Base-by-base conservation (phyloP, 2,113 vertebrate genomes). In the Hemibagrus wyckioides region DNA sequence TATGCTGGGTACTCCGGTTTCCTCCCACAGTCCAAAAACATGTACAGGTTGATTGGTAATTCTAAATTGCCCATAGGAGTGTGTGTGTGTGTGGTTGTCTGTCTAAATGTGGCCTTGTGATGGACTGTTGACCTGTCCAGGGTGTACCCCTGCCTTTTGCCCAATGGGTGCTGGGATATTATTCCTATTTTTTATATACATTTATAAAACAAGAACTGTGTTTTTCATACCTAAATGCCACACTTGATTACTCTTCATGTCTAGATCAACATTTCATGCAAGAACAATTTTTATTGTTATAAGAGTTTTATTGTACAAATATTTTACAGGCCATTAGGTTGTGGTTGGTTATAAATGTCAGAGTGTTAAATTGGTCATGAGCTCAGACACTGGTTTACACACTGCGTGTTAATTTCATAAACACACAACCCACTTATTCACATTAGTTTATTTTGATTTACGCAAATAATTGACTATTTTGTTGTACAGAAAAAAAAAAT, bases 251-350 rank as follows among this genome's bases (percentile, higher is more conserved):
- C 33, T 50, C 28, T 77, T 77, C 48, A 82, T 41, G 21, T 6
- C 13, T 17, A 67, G 15, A 67, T 21, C 11, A 50, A 33, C 3
- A 36, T 71, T 50, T 54, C 54, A 50, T 36, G 30, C 48, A 71
- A 67, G 44, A 83, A 69, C 44, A 69, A 67, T 54, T 83, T 83
- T n/a, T n/a, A n/a, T n/a, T n/a, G n/a, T n/a, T 30, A 63, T 44
- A n/a, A 10, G 3, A 1, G 54, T 63, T 82, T 82, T 36, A 83
- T 69, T 69, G 28, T 52, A 36, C 19, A 69, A 65, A 63, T 13
- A 3, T 83, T 67, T 10, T 52, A 33, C 48, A 67, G 28, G 30
- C 28, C 65, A 36, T 84, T 71, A 69, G 44, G n/a, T 9, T 0
- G 1, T 54, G 13, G 14, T 48, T 21, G 41, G 15, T 83, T 36